Evolutionary conservation across 2,113 vertebrate genomes (phyloP), one percentile per base, ranked within the genome.

Genomic region (Prunella himalayana): DNA sequence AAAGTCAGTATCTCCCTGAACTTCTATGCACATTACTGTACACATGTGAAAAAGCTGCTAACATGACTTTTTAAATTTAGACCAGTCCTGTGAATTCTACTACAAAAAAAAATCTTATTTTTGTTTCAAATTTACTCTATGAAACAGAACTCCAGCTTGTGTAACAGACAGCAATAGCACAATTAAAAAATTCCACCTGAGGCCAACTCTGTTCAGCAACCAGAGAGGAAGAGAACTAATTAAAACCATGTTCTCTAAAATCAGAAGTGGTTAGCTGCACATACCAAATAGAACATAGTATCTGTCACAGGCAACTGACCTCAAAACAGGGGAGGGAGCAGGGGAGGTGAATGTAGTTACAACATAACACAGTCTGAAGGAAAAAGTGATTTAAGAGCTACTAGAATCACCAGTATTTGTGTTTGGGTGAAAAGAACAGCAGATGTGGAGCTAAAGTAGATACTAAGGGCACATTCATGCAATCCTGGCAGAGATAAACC

Each of bases 161-260:
- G 31, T 71, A 88, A 83, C 53, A 92, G 72, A 93, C 33, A 90
- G 76, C 71, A 94, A 69, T 9, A 73, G 75, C 47, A 88, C 79
- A 88, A 90, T 90, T 92, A 71, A 93, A 94, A 88, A 83, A 94
- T 84, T 90, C 88, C 86, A 95, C 94, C 94, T 97, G 92, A 93
- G 88, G 95, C 90, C 68, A 93, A 70, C 51, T 88, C 82, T 83
- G 64, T 72, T 93, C 76, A 71, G 53, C 77, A 90, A 69, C 49
- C 65, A 90, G 71, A 82, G 50, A 96, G 93, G 90, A 96, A 90
- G 65, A 71, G 53, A 68, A 69, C 69, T 95, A 96, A 95, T 92
- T 97, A 95, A 97, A 96, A 92, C n/a, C 82, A 86, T 20, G 56
- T 61, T 92, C 51, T 76, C 76, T 88, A 59, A 82, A 93, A 94